phyloP scores from a whole-genome alignment of 2,888 invertebrate species.

The Himalopsyche anomala region DNA sequence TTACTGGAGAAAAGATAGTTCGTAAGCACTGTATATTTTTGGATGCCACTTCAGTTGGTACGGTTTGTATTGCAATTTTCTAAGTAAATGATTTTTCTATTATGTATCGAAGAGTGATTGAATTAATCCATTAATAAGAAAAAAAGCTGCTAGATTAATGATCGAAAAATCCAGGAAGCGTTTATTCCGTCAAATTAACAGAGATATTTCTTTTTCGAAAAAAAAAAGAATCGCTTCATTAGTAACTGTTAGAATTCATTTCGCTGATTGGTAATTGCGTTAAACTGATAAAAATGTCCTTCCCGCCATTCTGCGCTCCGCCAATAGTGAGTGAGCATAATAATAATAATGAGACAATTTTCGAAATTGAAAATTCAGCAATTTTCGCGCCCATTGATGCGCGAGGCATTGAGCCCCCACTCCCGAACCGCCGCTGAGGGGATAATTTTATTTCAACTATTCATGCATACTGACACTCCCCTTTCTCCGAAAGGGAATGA shows the following conservation, averaged over 20 bases:
- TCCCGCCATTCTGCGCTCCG: not conserved
- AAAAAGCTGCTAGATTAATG: too few relatives aligned
- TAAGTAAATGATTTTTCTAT: too few relatives aligned
- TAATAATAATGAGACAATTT: slow-evolving; percentile 66
- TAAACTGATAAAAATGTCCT: slow-evolving; percentile 47
- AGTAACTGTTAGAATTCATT: slow-evolving; percentile 33
- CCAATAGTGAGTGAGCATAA: not conserved
- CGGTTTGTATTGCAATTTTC: too few relatives aligned
- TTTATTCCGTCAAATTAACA: slow-evolving; percentile 5
- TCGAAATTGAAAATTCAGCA: slow-evolving; percentile 67
- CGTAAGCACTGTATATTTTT: too few relatives aligned
- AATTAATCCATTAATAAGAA: too few relatives aligned
- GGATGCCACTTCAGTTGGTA: too few relatives aligned
- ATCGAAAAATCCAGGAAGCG: not conserved
- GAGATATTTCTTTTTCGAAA: not conserved
- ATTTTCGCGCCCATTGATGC: slow-evolving; percentile 67
- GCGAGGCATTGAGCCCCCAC: slow-evolving; percentile 66
- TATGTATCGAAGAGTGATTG: too few relatives aligned
- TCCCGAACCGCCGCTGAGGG: slow-evolving; percentile 68
- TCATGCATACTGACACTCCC: too few relatives aligned
- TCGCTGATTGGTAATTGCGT: slow-evolving; percentile 56
- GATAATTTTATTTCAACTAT: slow-evolving; percentile 69
- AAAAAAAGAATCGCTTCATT: not conserved
- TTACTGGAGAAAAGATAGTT: too few relatives aligned
- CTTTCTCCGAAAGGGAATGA: too few relatives aligned